These are phyloP conservation scores for Eurystomus glaucurus DNA, from an alignment of 2,797 vertebrate genomes.

Conservation along the genomic window DNA sequence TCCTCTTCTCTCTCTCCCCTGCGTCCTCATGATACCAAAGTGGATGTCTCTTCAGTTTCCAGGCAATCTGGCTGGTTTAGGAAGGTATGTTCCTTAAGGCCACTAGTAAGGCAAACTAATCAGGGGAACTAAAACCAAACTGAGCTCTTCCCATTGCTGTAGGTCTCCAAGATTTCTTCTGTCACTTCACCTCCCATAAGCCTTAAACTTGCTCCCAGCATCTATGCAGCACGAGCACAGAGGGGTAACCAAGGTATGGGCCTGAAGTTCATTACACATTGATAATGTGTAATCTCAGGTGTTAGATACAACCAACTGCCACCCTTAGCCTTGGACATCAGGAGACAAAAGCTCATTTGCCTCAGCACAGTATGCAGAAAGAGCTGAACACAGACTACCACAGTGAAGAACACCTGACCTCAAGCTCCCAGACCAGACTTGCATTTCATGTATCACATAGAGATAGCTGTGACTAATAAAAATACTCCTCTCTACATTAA, in stretches of 20 bases:
- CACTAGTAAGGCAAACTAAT: background rate
- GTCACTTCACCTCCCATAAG: background rate
- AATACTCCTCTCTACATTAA: background rate
- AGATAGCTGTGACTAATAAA: background rate
- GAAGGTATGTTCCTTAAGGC: background rate
- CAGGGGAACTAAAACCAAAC: background rate
- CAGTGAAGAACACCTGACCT: background rate
- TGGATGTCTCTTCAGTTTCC: background rate
- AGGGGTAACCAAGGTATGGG: accelerated
- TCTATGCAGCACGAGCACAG: background rate
- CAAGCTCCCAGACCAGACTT: background rate
- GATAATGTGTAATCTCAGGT: background rate
- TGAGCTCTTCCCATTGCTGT: background rate
- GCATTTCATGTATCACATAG: background rate
- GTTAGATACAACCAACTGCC: background rate
- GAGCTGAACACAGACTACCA: background rate
- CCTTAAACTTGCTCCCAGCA: background rate
- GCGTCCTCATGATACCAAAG: background rate
- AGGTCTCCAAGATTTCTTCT: background rate
- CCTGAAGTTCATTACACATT: background rate
- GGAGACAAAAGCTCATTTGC: background rate
- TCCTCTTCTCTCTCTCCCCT: background rate
- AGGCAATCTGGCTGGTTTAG: background rate
- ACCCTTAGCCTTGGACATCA: background rate
- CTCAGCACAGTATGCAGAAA: background rate